phyloP scores from a whole-genome alignment of 2,113 vertebrate species.

The Paraplagusia blochii region DNA sequence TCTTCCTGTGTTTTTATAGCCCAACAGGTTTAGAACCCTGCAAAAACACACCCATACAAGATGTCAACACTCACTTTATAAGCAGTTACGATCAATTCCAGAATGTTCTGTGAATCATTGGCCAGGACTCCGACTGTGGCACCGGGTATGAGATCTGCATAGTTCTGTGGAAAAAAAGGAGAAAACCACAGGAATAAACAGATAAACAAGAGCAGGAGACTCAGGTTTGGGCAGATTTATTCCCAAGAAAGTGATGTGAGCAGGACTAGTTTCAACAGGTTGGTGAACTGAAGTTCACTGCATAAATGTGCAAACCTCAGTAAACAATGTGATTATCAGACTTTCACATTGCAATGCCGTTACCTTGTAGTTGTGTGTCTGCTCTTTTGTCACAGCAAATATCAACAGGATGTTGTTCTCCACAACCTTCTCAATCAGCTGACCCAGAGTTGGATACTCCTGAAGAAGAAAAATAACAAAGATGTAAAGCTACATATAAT shows the following conservation, averaged over 20 bases:
- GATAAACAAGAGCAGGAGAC: conserved; percentile 12
- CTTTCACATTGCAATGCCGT: conserved; percentile 22
- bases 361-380: conserved; percentile 88
- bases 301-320: conserved; percentile 40
- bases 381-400: conserved; percentile 89
- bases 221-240: conserved; percentile 4
- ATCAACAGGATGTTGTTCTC: conserved; percentile 94
- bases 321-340: conserved; percentile 15
- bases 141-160: conserved; percentile 93
- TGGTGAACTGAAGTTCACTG: conserved; percentile 29
- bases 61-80: conserved; percentile 84
- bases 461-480: conserved; percentile 43
- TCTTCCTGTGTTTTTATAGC: not conserved
- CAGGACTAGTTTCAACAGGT: conserved; percentile 59
- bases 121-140: conserved; percentile 88
- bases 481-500: not conserved
- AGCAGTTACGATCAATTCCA: conserved; percentile 90
- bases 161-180: conserved; percentile 78
- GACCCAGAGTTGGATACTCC: conserved; percentile 96
- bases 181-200: not conserved
- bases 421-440: conserved; percentile 92
- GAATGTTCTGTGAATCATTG: conserved; percentile 88
- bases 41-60: conserved; percentile 4
- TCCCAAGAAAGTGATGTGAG: conserved; percentile 17
- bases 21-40: not conserved